Conservation (phyloP, 2,888 invertebrate species). For the Synanthedon andrenaeformis region DNA sequence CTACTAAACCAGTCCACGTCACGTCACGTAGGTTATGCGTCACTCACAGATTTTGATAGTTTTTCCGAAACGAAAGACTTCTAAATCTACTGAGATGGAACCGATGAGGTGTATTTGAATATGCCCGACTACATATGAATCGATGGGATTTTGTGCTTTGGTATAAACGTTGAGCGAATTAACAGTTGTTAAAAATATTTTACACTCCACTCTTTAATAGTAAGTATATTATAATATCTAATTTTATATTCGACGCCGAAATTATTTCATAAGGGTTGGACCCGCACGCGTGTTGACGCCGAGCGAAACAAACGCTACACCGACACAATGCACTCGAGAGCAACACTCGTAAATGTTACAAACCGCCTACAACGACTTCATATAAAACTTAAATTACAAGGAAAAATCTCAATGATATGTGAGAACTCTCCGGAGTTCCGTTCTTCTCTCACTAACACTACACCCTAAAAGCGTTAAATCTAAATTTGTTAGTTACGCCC, state of each 20-base stretch:
- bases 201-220: slow-evolving; percentile 42
- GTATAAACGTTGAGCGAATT: slow-evolving; percentile 70
- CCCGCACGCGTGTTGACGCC: slow-evolving; percentile 64
- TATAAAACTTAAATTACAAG: slow-evolving; percentile 50
- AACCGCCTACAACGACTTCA: slow-evolving; percentile 35
- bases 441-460: slow-evolving; percentile 54
- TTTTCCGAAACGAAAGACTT: slow-evolving; percentile 65
- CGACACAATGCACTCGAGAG: slow-evolving; percentile 35
- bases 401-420: slow-evolving; percentile 71
- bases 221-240: slow-evolving; percentile 59
- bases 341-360: slow-evolving; percentile 46
- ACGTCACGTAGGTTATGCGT: not conserved
- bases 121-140: slow-evolving; percentile 59
- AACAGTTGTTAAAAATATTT: slow-evolving; percentile 54
- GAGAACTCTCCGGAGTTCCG: slow-evolving; percentile 62
- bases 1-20: not conserved
- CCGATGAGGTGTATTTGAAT: slow-evolving; percentile 47
- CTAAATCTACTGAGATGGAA: slow-evolving; percentile 57
- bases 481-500: slow-evolving; percentile 32
- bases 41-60: slow-evolving; percentile 58
- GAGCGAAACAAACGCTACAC: slow-evolving; percentile 37
- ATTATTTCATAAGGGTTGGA: slow-evolving; percentile 59
- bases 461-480: slow-evolving; percentile 58
- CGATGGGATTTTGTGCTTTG: slow-evolving; percentile 71
- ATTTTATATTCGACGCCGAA: slow-evolving; percentile 35